Percentiles rank a stretch among this genome's conserved stretches.
phyloP scores from a whole-genome alignment of 2,797 vertebrate genomes.

The Enteromius fasciolatus region DNA sequence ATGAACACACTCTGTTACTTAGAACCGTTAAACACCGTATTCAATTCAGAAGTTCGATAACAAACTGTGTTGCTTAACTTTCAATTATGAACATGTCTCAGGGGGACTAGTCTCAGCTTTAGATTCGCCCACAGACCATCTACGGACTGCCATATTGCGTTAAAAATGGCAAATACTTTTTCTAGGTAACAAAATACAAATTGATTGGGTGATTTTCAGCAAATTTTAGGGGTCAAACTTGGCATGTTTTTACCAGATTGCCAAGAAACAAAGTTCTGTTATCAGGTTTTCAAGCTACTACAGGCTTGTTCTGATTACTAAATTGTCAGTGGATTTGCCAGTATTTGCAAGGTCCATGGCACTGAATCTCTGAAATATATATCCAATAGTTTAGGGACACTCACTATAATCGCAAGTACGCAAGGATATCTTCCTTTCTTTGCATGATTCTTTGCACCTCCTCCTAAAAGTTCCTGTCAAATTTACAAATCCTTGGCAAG shows the following conservation, averaged over 20 bases:
- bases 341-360: background rate
- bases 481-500: background rate
- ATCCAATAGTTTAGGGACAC: background rate
- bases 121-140: background rate
- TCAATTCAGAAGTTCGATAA: background rate
- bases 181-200: background rate
- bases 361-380: background rate
- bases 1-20: background rate
- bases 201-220: background rate
- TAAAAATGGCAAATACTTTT: background rate
- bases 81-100: slow-evolving; percentile 3
- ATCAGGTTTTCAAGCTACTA: background rate
- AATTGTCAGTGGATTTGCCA: background rate
- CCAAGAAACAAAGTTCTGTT: background rate
- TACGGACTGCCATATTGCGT: background rate
- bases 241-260: background rate
- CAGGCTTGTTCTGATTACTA: background rate
- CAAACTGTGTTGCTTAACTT: slow-evolving; percentile 6
- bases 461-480: background rate
- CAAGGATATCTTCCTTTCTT: background rate
- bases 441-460: background rate
- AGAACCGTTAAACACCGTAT: background rate
- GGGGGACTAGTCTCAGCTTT: background rate
- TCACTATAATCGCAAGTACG: background rate
- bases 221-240: background rate